Evolutionary conservation across 1,140 invertebrate genomes (phyloP), one percentile per base, ranked within the genome.

Genomic region (Saccostrea cuccullata): DNA sequence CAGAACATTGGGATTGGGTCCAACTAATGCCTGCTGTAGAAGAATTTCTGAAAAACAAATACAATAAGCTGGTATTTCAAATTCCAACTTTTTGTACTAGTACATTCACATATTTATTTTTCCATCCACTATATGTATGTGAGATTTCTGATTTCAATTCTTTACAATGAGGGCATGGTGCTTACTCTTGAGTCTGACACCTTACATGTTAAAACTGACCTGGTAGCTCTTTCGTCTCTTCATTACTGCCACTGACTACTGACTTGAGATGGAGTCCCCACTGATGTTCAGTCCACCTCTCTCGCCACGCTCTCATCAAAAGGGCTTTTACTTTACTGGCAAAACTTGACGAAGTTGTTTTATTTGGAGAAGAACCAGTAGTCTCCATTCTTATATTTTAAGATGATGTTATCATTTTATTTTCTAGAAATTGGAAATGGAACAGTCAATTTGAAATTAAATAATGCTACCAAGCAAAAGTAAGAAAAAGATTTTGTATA

Each of bases 261-360:
- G 90, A 97, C 96, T 99, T 98, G 55, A 99, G 98, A 93, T 98
- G 97, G 88, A 98, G 98, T 55, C 98, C 98, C 98, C 98, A 99
- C 95, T 98, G 97, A 47, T 98, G 96, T 95, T 99, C 98, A 15
- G 97, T 97, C 98, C 98, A 99, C 86, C 98, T 96, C 95, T 99
- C 98, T 92, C 98, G 96, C 98, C 98, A 99, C 70, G 98, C 98
- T 95, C 97, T 96, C 55, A 98, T 95, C 88, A 99, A 96, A 13
- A 98, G 95, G 87, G 97, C 97, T 95, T 98, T 98, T n/a, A 98
- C 95, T 70, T 90, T 89, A 70, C 88, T 86, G 30, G 88, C 36
- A 56, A 90, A 87, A 26, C 70, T 77, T 77, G 70, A 15, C 30
- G 26, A 26, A 36, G 86, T 82, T 83, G 64, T 70, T 3, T 60